Evolutionary conservation across 1,140 invertebrate genomes (phyloP), one percentile per base, ranked within the genome.

Genomic region (Reticulitermes speratus): DNA sequence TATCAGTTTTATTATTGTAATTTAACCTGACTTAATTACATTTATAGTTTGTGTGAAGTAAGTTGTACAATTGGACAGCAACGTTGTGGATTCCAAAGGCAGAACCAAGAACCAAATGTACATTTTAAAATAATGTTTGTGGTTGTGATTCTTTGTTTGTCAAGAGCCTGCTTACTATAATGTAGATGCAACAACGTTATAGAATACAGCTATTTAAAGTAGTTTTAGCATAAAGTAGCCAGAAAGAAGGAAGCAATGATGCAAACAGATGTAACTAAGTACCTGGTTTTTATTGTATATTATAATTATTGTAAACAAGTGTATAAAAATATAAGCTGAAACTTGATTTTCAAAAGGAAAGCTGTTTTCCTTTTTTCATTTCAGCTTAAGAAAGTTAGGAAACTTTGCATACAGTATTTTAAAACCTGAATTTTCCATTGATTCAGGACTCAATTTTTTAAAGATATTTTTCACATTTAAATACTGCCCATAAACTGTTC

Each of bases 381-480:
- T 75, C 25, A 75, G 65, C 65, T 75, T 75, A 75, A 75, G 65
- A 75, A 75, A 75, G 65, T 75, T 30, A 75, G 65, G n/a, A 75
- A 75, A 75, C 65, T 75, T 75, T 75, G n/a, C 65, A 75, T 75
- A 75, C 65, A 75, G 65, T 75, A 75, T 75, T 75, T 75, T 75
- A 75, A 75, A 75, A 75, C 65, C 65, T 75, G 65, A 75, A 75
- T 75, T 75, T 75, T 75, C 7, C 65, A 75, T 75, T 75, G 65
- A 75, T 75, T 75, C 65, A 75, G 65, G 65, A 75, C 65, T 75
- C 65, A 3, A 75, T 75, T 75, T 75, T 75, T 75, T 75, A 75
- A 75, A 75, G 65, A 75, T 75, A 75, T 75, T 75, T 75, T 75
- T 75, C 65, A 75, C 65, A 75, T 75, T 75, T 75, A 75, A 75